Conservation (phyloP, 2,797 vertebrate genomes). For the Mareca strepera region DNA sequence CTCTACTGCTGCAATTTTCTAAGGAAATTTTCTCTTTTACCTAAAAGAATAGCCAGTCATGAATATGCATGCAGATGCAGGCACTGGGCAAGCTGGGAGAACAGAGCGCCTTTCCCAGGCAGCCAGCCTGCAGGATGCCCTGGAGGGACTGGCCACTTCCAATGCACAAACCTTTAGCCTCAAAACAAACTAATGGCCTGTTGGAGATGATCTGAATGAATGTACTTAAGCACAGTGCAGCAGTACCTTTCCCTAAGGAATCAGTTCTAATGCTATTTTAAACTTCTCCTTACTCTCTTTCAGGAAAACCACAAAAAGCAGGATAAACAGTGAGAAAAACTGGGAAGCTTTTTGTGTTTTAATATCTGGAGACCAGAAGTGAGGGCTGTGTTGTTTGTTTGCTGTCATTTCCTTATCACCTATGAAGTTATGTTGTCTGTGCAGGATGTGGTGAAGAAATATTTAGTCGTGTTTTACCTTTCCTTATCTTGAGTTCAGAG, state of each 20-base stretch:
- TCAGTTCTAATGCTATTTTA: background rate
- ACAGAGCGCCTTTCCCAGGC: background rate
- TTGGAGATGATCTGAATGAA: background rate
- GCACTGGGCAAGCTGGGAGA: background rate
- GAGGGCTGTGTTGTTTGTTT: background rate
- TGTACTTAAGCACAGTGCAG: background rate
- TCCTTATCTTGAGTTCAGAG: background rate
- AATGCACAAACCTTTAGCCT: background rate
- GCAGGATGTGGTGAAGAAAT: background rate
- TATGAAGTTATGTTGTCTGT: background rate
- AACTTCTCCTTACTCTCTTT: background rate
- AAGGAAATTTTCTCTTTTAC: conserved; percentile 58
- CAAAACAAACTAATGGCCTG: background rate
- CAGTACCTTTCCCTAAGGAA: background rate
- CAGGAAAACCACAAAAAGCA: background rate
- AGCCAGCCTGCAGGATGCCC: background rate
- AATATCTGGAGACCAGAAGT: background rate
- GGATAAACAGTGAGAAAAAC: background rate
- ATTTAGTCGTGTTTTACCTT: background rate
- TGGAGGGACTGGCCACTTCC: background rate
- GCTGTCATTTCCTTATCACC: background rate
- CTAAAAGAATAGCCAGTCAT: conserved; percentile 41
- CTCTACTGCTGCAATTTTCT: conserved; percentile 47
- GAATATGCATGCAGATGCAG: conserved; percentile 31
- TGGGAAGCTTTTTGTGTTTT: background rate